Base-by-base conservation (phyloP, 2,113 vertebrate species). In the Pithys albifrons region DNA sequence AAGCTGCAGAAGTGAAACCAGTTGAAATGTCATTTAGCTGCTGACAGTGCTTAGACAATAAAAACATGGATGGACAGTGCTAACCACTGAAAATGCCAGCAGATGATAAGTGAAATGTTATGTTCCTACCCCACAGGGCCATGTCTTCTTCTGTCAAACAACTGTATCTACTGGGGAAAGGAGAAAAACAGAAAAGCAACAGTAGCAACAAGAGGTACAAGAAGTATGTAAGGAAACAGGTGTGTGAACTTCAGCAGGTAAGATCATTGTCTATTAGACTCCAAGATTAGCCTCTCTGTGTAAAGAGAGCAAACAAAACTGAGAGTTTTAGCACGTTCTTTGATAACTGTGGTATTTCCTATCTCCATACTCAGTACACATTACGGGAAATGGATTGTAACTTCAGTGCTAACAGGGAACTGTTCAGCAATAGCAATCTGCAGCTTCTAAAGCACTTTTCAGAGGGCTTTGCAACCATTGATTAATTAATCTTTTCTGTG, bases 401-500 rank as follows among this genome's bases (percentile, higher is more conserved):
- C 12, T 61, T 23, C 45, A 61, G 15, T 65, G 66, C 57, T 89
- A 69, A 82, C 31, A 87, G n/a, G 22, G 46, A 85, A 73, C 15
- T 15, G 28, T 87, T 91, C 41, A n/a, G 28, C 51, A 87, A 23
- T 51, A 92, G 61, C 28, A 72, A 46, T 75, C 54, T 46, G 49
- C 65, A 85, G 45, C 41, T 94, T 94, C 72, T 73, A 46, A 37
- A 85, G 58, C 49, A 35, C 46, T 91, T 87, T 81, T 79, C 31
- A 75, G 61, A 93, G 45, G 19, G 39, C 66, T 72, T 69, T 91
- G 70, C 74, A 89, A 85, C 58, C 66, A 75, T 70, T 74, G 69
- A 88, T 92, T 89, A 88, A 92, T 94, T 62, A 87, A 37, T 89
- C n/a, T 78, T 52, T 57, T 86, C 65, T 78, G 57, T 85, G 69